phyloP scores from a whole-genome alignment of 2,113 vertebrate species.

The Otus sunia region DNA sequence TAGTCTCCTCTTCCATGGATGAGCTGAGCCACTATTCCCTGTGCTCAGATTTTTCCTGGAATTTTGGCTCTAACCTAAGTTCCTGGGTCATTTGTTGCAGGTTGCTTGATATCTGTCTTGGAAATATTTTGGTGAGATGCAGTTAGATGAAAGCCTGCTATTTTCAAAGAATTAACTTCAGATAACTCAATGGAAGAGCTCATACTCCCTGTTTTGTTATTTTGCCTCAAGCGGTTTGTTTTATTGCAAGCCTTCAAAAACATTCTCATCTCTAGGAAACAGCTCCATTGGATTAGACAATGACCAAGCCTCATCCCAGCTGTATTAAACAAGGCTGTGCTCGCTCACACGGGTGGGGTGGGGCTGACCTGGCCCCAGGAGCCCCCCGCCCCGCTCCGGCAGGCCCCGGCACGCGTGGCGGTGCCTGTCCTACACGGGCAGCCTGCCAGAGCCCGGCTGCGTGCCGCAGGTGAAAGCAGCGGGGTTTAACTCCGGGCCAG shows the following conservation, averaged over 20 bases:
- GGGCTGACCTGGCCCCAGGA: rapidly evolving
- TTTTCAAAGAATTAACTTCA: not conserved
- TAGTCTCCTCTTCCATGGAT: not conserved
- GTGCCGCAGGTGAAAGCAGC: rapidly evolving
- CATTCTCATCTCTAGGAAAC: not conserved
- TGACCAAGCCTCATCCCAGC: not conserved
- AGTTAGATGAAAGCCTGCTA: not conserved
- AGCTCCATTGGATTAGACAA: not conserved
- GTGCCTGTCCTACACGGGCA: not conserved
- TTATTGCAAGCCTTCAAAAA: not conserved
- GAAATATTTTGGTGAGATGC: not conserved
- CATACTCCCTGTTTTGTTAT: not conserved
- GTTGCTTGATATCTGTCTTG: not conserved
- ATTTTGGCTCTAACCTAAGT: not conserved
- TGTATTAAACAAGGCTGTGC: not conserved
- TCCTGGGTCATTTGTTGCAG: not conserved
- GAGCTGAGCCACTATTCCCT: not conserved
- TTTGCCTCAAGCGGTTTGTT: not conserved
- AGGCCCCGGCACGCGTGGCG: rapidly evolving
- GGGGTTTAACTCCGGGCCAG: not conserved
- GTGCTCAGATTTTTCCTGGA: not conserved
- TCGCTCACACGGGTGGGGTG: rapidly evolving
- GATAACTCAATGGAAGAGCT: not conserved
- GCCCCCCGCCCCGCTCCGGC: rapidly evolving
- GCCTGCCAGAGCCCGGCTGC: not conserved